Base-by-base conservation (phyloP, 1,140 invertebrate genomes). In the Leptinotarsa defecta region DNA sequence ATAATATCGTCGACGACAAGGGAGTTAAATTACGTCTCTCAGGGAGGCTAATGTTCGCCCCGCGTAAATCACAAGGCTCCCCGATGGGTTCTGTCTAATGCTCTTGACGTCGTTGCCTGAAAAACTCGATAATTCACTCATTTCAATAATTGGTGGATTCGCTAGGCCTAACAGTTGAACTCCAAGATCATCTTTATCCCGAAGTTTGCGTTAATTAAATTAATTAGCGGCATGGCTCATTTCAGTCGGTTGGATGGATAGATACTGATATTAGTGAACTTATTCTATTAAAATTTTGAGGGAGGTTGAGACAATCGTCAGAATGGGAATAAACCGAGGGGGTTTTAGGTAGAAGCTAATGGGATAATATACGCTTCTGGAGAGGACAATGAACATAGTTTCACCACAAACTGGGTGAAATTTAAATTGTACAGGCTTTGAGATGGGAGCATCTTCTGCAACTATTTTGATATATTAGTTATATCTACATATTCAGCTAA, bases 171-270 rank as follows among this genome's bases (percentile, higher is more conserved):
- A 57, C 13, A 57, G 52, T 57, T 57, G 4, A 57, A 57, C 52
- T 57, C n/a, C 13, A 19, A 8, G 52, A 15, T 57, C 52, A 19
- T 57, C 52, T 57, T n/a, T 4, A 57, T 57, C 52, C 17, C 52
- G 52, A 57, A 57, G 52, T 57, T 57, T 57, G 52, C 15, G n/a
- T 57, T 57, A 57, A 57, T 57, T 57, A 57, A 57, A 57, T 57
- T 57, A 57, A 57, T 57, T 57, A 57, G 52, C n/a, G 15, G n/a
- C n/a, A 57, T 17, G 52, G n/a, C 15, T 57, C 52, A 57, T 57
- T 57, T 57, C 15, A 15, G 52, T n/a, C 52, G 17, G 52, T n/a
- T 19, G 52, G 52, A 17, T 4, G 17, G n/a, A 57, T 57, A 3
- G 52, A 19, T 57, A 13, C n/a, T 57, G 1, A 17, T n/a, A n/a